Percentiles rank a stretch among this genome's conserved stretches.
These are phyloP conservation scores for Spondyliosoma cantharus DNA, from an alignment of 2,797 vertebrate species.

Conservation along the genomic window DNA sequence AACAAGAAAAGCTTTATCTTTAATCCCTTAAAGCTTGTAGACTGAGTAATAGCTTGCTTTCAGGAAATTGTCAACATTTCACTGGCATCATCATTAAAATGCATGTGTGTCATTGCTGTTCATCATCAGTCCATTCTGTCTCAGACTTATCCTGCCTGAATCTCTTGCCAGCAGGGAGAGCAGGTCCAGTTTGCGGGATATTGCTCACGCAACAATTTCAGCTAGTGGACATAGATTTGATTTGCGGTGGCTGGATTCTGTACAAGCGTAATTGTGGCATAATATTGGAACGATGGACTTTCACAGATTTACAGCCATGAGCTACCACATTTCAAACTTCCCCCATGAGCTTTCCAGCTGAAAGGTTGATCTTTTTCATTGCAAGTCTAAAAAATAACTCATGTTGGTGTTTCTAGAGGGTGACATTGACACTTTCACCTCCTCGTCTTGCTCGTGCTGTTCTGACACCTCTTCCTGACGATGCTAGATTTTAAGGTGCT, in stretches of 20 bases:
- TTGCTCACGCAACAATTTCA: neutral
- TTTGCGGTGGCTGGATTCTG: slow-evolving; percentile 1
- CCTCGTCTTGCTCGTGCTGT: slow-evolving; percentile 23
- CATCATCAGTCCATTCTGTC: neutral
- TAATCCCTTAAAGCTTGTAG: neutral
- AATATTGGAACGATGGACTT: neutral
- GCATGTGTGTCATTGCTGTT: neutral
- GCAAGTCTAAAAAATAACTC: slow-evolving; percentile 38
- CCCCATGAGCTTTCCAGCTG: neutral
- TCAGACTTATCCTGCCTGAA: slow-evolving; percentile 3
- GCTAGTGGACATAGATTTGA: neutral
- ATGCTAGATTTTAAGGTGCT: slow-evolving; percentile 24
- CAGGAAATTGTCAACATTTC: neutral
- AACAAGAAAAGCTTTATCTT: neutral
- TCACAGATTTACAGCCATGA: neutral
- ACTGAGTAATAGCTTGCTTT: neutral
- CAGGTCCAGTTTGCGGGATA: neutral
- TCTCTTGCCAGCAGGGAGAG: neutral
- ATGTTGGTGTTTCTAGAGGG: slow-evolving; percentile 13
- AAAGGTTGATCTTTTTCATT: slow-evolving; percentile 14
- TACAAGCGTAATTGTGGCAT: neutral
- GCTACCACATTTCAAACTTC: neutral
- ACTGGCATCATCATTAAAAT: neutral
- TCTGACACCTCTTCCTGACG: slow-evolving; percentile 41
- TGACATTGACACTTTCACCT: slow-evolving; percentile 30